Evolutionary conservation across 1,140 invertebrate genomes (phyloP).

Genomic region (Pseudomyrmex dendroicus): DNA sequence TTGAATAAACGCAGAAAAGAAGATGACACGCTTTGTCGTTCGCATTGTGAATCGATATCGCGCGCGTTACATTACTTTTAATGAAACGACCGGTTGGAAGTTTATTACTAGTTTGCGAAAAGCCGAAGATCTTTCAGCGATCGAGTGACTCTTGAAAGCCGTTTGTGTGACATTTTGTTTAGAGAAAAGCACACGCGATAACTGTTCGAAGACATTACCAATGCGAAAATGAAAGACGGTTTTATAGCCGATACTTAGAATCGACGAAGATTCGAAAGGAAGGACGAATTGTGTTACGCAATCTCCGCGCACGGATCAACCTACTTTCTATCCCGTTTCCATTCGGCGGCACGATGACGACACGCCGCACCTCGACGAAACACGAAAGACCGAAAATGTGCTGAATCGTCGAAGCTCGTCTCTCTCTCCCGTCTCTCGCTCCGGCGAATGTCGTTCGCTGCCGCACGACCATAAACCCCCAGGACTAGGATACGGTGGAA

Average conservation of each 20-base stretch:
- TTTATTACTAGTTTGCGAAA: not conserved
- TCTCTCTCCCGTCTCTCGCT: not conserved
- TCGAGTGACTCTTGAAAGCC: too few relatives aligned
- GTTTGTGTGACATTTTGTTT: not conserved
- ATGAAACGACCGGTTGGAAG: not conserved
- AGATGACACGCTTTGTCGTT: constrained; percentile 5
- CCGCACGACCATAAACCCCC: constrained; percentile 37
- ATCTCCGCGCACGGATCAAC: constrained; percentile 19
- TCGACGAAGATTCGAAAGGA: not conserved
- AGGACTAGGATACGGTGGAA: constrained; percentile 34
- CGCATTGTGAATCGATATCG: not conserved
- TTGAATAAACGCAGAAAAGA: not conserved
- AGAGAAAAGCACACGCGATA: not conserved
- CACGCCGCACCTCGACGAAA: constrained; percentile 44
- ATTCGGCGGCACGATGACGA: constrained; percentile 12
- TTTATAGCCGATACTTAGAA: not conserved
- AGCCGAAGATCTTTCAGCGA: too few relatives aligned
- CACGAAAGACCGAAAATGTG: constrained; percentile 58
- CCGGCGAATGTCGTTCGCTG: constrained; percentile 31
- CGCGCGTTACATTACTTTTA: not conserved
- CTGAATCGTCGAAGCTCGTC: constrained; percentile 40
- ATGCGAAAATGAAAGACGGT: too few relatives aligned
- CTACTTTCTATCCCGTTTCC: not conserved
- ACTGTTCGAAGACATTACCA: not conserved
- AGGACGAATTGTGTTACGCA: constrained; percentile 18